These are phyloP conservation scores for Eueremaeus valkanovi DNA, from an alignment of 2,888 invertebrate genomes.

Conservation along the genomic window DNA sequence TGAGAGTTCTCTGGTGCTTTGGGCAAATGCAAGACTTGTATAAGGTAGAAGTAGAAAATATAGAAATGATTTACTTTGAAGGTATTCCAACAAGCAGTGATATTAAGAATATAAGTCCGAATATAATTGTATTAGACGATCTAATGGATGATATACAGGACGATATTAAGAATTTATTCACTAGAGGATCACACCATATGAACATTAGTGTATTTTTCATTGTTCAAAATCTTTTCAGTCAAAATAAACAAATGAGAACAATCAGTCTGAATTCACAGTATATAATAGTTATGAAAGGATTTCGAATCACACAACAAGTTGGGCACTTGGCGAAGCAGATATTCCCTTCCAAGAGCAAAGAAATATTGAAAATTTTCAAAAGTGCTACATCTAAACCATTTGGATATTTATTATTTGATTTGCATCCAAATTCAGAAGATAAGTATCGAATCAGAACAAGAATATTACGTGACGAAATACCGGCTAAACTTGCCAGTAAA, in stretches of 20 bases:
- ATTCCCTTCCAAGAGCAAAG: too few relatives aligned
- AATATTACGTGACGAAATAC: not conserved
- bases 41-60: not conserved
- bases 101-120: not conserved
- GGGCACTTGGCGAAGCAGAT: too few relatives aligned
- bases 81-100: not conserved
- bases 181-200: not conserved
- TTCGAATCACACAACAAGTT: too few relatives aligned
- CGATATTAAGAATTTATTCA: not conserved
- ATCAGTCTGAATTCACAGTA: too few relatives aligned
- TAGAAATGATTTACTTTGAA: not conserved
- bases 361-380: too few relatives aligned
- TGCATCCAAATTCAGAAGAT: not conserved
- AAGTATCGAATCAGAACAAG: not conserved
- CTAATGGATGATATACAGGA: not conserved
- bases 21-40: not conserved
- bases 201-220: not conserved
- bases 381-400: too few relatives aligned
- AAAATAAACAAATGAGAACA: too few relatives aligned
- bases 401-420: constrained; percentile 39
- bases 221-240: too few relatives aligned
- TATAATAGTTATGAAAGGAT: too few relatives aligned
- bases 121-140: not conserved
- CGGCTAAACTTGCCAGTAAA: not conserved
- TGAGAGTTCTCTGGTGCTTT: not conserved